Conservation (phyloP, 2,888 invertebrate species). For the Oligia fasciuncula region DNA sequence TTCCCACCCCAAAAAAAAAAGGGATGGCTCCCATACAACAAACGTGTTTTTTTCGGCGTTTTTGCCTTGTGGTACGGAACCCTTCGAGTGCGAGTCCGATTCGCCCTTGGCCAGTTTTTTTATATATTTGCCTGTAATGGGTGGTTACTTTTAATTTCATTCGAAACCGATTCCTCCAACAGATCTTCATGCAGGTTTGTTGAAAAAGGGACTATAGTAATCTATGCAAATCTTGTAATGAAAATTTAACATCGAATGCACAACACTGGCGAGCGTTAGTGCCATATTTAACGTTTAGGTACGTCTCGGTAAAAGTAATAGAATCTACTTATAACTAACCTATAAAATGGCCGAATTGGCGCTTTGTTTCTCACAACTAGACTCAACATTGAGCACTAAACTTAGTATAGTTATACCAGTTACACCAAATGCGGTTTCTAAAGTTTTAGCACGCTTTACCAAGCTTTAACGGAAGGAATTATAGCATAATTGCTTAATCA, state of each 20-base stretch:
- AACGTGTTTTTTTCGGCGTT: too few relatives aligned
- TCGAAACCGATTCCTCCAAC: background rate
- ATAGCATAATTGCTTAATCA: background rate
- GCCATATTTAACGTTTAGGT: slow-evolving; percentile 20
- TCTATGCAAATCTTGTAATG: background rate
- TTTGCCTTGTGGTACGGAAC: too few relatives aligned
- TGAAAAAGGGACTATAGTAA: background rate
- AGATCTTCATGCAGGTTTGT: background rate
- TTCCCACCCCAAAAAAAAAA: too few relatives aligned
- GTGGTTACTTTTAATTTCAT: background rate
- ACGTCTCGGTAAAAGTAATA: slow-evolving; percentile 29
- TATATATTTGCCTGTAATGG: background rate
- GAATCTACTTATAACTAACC: slow-evolving; percentile 39
- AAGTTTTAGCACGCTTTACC: background rate
- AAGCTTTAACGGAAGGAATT: background rate
- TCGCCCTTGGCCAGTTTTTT: too few relatives aligned
- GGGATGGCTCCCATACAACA: too few relatives aligned
- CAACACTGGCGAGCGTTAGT: too few relatives aligned
- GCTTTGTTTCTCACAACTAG: slow-evolving; percentile 40
- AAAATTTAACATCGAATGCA: slow-evolving; percentile 6
- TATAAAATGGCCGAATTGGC: slow-evolving; percentile 29
- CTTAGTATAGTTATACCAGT: slow-evolving; percentile 29
- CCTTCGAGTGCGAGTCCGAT: too few relatives aligned
- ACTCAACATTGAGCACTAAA: slow-evolving; percentile 29
- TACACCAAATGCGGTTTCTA: slow-evolving; percentile 15